These are phyloP conservation scores for Esperia sulphurella DNA, from an alignment of 2,888 invertebrate genomes.

Conservation along the genomic window DNA sequence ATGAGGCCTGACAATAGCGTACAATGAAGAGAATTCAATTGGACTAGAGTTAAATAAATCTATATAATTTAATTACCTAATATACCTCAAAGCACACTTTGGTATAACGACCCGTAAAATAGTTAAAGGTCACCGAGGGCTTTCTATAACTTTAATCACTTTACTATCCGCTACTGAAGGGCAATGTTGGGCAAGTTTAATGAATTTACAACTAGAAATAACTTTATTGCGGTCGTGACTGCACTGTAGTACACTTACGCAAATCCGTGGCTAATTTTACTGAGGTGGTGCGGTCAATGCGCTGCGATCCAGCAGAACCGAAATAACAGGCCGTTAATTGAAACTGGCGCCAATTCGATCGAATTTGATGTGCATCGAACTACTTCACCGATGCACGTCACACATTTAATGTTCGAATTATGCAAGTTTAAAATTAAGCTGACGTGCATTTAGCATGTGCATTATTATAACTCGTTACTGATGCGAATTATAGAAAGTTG, in stretches of 20 bases:
- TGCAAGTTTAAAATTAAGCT: constrained; percentile 12
- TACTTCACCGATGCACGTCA: constrained; percentile 34
- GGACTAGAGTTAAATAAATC: no score
- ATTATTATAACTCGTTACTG: not conserved
- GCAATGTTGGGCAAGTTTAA: not conserved
- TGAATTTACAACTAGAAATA: constrained; percentile 32
- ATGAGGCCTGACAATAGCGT: no score
- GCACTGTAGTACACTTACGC: constrained; percentile 46
- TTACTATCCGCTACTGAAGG: not conserved
- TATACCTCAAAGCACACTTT: not conserved
- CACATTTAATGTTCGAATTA: constrained; percentile 18
- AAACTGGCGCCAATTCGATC: constrained; percentile 50
- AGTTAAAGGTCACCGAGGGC: constrained; percentile 1
- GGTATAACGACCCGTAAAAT: not conserved
- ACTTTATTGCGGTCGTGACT: constrained; percentile 53
- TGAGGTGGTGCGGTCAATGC: constrained; percentile 58
- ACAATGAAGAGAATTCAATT: no score
- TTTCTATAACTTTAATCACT: constrained; percentile 7
- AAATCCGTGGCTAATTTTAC: constrained; percentile 63
- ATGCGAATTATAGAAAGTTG: no score
- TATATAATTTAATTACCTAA: not conserved
- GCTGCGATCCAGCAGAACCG: constrained; percentile 44
- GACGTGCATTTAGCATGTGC: constrained; percentile 4
- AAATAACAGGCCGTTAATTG: constrained; percentile 65
- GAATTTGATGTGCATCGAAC: constrained; percentile 47